Evolutionary conservation across 2,113 vertebrate species (phyloP), one percentile per base, ranked within the genome.

Genomic region (Erythrocercus mccallii): DNA sequence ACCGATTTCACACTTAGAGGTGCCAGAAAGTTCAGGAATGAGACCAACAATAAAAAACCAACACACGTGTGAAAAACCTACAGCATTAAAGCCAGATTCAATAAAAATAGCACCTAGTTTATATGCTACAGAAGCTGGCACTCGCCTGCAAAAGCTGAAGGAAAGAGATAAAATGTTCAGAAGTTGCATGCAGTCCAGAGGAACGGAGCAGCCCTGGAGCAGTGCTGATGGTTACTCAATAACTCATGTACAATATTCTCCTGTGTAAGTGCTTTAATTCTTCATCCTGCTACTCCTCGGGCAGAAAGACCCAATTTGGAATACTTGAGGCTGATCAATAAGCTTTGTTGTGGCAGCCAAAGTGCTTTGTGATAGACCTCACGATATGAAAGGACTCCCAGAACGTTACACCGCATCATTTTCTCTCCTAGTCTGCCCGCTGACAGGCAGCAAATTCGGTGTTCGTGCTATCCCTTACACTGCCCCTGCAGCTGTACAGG

Each of bases 81-180:
- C 93, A 84, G 38, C 92, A 71, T 92, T 93, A 90, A 90, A 90
- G 96, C 90, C 95, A 96, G 90, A 64, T 96, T 96, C 95, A 93
- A 96, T 97, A 96, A 97, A 97, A 94, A 92, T 96, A 97, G 88
- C 96, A 93, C 95, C 92, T 95, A 95, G 85, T 96, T 95, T 95
- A 94, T 96, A 37, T n/a, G 56, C 94, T 92, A 87, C 94, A 81
- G 94, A 88, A 95, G 82, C 95, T 97, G 95, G 93, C 94, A 93
- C 60, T 33, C 0, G 60, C 64, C 88, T 68, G 56, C 22, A 3
- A 84, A 81, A 81, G 69, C 72, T 10, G 23, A 81, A 77, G 48
- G 71, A 66, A 62, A 90, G 71, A 93, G 93, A 96, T 71, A 92
- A 86, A 94, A 71, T 25, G 72, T 16, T 86, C 27, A 83, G 64